Conservation (phyloP, 1,140 invertebrate genomes). For the Antheraea mylitta region DNA sequence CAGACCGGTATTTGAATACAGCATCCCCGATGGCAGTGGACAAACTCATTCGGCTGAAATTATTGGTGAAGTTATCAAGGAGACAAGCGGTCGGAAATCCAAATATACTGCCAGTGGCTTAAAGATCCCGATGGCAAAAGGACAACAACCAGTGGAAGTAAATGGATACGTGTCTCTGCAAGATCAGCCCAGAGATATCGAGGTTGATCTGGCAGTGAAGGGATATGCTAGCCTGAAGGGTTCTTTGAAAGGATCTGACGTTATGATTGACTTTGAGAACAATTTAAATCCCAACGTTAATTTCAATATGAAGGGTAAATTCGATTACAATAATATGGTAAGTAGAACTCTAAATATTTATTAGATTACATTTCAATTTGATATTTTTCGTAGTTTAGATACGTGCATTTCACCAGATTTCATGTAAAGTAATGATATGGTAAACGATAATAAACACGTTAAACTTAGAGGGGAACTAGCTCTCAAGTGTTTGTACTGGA, state of each 20-base stretch:
- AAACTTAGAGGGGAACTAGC: too few relatives aligned
- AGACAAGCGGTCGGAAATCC: slow-evolving; percentile 38
- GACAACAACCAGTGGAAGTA: slow-evolving; percentile 51
- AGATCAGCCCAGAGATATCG: slow-evolving; percentile 29
- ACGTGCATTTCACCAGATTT: too few relatives aligned
- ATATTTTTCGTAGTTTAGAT: too few relatives aligned
- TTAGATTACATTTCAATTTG: slow-evolving; percentile 19
- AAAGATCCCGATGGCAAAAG: slow-evolving; percentile 66
- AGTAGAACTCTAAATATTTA: slow-evolving; percentile 9
- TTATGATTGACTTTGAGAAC: slow-evolving; percentile 75
- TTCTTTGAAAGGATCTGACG: slow-evolving; percentile 52
- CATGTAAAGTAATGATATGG: too few relatives aligned
- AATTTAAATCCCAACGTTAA: slow-evolving; percentile 80
- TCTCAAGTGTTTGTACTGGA: too few relatives aligned
- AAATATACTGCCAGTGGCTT: slow-evolving; percentile 82
- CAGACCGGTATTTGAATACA: slow-evolving; percentile 85
- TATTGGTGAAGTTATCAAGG: slow-evolving; percentile 58
- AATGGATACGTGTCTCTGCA: neutral
- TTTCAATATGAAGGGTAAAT: slow-evolving; percentile 71
- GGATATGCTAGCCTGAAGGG: slow-evolving; percentile 72
- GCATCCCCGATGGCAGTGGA: slow-evolving; percentile 77
- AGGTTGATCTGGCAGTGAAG: slow-evolving; percentile 76
- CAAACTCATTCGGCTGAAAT: slow-evolving; percentile 50
- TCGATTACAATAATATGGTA: slow-evolving; percentile 46
- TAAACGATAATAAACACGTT: too few relatives aligned